phyloP scores from a whole-genome alignment of 2,888 invertebrate species.

The Uropetala carovei region DNA sequence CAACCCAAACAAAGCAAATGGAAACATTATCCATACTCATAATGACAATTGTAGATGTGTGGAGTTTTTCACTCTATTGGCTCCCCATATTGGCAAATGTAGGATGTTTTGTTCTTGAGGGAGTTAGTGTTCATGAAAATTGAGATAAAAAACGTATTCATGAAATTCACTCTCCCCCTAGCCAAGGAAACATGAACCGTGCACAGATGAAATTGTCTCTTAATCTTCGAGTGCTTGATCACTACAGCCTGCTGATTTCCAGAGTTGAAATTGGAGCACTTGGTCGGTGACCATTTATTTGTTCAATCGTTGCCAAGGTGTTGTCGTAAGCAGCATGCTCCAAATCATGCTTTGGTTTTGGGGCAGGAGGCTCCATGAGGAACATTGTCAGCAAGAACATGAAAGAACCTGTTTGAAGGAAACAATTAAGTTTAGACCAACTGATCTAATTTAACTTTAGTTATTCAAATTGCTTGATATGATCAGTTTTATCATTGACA shows the following conservation, averaged over 20 bases:
- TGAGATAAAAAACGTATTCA: too few relatives aligned
- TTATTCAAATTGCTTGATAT: background rate
- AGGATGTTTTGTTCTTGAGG: background rate
- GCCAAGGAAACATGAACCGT: slow-evolving; percentile 38
- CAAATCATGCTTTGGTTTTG: slow-evolving; percentile 48
- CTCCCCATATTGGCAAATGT: background rate
- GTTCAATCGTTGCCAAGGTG: slow-evolving; percentile 41
- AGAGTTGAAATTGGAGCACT: slow-evolving; percentile 17
- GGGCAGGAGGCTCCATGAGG: slow-evolving; percentile 81
- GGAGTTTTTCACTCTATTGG: background rate
- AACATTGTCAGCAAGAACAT: slow-evolving; percentile 89
- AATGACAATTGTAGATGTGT: background rate
- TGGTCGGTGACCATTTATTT: slow-evolving; percentile 27
- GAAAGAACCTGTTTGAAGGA: slow-evolving; percentile 81
- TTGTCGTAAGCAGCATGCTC: slow-evolving; percentile 54
- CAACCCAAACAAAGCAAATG: background rate
- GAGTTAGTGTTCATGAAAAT: background rate
- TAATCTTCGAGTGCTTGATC: background rate
- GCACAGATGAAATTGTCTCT: background rate
- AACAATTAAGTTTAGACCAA: too few relatives aligned
- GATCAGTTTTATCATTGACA: background rate
- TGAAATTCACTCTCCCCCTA: background rate
- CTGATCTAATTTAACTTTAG: too few relatives aligned
- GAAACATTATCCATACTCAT: background rate
- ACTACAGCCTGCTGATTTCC: slow-evolving; percentile 57